Percentiles rank a stretch among this genome's conserved stretches.
These are phyloP conservation scores for Bemisia tabaci DNA, from an alignment of 1,140 invertebrate species.

Conservation along the genomic window DNA sequence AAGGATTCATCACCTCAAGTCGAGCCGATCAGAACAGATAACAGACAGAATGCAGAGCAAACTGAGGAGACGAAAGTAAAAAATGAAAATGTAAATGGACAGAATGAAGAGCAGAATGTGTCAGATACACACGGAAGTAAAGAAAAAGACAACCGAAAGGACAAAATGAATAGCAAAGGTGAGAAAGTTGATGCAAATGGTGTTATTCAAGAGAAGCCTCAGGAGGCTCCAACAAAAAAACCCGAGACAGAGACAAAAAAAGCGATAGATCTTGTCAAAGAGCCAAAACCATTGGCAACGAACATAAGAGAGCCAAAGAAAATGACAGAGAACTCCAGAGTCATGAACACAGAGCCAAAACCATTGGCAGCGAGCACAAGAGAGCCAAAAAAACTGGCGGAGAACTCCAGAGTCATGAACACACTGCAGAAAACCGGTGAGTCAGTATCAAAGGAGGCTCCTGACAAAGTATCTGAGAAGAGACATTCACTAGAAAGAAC, in stretches of 20 bases:
- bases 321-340: too few species aligned
- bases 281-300: neutral
- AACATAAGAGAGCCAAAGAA: too few species aligned
- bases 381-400: conserved; percentile 2
- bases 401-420: neutral
- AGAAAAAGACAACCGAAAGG: neutral
- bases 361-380: conserved; percentile 11
- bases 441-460: too few species aligned
- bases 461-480: too few species aligned
- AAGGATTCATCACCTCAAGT: neutral
- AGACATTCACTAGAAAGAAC: too few species aligned
- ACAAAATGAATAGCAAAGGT: neutral
- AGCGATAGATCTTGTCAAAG: neutral
- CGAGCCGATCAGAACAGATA: neutral
- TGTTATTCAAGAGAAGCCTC: neutral
- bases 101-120: too few species aligned
- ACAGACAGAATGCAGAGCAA: neutral
- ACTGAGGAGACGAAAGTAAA: neutral
- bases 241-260: neutral
- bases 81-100: neutral
- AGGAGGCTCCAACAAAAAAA: neutral
- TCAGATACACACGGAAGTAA: too few species aligned
- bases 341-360: neutral
- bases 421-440: too few species aligned
- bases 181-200: neutral